phyloP scores from a whole-genome alignment of 2,888 invertebrate genomes.

The Amiota mariae region DNA sequence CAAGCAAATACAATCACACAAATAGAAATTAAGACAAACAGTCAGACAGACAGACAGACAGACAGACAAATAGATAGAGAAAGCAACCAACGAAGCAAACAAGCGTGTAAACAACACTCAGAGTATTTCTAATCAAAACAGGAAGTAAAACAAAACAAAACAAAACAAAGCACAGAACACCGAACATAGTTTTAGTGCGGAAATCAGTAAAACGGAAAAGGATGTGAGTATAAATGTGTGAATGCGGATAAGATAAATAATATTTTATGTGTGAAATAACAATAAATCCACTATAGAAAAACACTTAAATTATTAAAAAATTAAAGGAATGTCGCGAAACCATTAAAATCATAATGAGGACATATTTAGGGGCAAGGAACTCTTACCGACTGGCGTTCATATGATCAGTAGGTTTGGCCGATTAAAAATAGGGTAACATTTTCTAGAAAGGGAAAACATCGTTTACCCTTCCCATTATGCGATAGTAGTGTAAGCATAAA shows the following conservation, averaged over 20 bases:
- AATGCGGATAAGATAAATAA: constrained; percentile 10
- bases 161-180: neutral
- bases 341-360: too few species aligned
- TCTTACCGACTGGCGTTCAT: too few species aligned
- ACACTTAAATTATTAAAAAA: too few species aligned
- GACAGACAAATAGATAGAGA: neutral
- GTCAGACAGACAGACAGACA: constrained; percentile 18
- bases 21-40: neutral
- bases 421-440: too few species aligned
- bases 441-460: too few species aligned
- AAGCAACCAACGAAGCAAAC: neutral
- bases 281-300: too few species aligned
- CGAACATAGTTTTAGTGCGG: constrained; percentile 7
- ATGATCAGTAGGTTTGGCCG: too few species aligned
- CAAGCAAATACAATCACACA: constrained; percentile 34
- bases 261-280: constrained; percentile 6
- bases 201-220: constrained; percentile 3
- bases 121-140: constrained; percentile 18
- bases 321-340: too few species aligned
- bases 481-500: too few species aligned
- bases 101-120: neutral
- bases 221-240: neutral
- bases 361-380: too few species aligned
- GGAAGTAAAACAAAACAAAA: neutral
- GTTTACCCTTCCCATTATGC: too few species aligned